Conservation (phyloP, 2,888 invertebrate genomes). For the Galeopsomyia nigrocyanea region DNA sequence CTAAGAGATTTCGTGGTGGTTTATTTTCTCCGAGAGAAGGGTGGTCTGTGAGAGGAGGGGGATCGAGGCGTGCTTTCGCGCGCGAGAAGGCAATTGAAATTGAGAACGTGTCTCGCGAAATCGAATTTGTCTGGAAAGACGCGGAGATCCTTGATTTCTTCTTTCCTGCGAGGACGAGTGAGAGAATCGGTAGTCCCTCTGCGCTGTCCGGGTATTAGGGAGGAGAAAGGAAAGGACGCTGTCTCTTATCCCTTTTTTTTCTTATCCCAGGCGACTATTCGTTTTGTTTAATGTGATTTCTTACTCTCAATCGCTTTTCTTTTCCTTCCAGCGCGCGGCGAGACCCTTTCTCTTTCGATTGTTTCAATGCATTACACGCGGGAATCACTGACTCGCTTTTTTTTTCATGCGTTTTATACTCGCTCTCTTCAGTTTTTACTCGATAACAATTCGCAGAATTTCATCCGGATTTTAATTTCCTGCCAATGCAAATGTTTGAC, state of each 20-base stretch:
- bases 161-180: background rate
- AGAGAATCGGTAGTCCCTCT: no score
- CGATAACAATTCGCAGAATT: background rate
- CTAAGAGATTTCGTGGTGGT: no score
- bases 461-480: background rate
- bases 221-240: background rate
- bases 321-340: background rate
- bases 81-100: conserved; percentile 39
- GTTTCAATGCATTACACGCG: conserved; percentile 21
- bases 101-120: conserved; percentile 41
- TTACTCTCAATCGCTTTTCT: conserved; percentile 30
- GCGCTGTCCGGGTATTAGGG: background rate
- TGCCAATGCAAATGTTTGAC: no score
- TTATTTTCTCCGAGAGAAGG: no score
- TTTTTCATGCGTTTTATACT: background rate
- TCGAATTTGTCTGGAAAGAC: conserved; percentile 38
- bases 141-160: background rate
- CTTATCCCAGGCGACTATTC: background rate
- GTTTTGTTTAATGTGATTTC: conserved; percentile 36
- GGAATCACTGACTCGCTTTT: background rate
- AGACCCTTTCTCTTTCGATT: background rate
- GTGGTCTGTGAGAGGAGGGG: background rate
- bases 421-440: background rate
- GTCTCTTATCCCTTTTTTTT: background rate
- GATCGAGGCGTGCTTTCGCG: background rate